phyloP scores from a whole-genome alignment of 2,797 vertebrate species.

The Oreochromis mossambicus region DNA sequence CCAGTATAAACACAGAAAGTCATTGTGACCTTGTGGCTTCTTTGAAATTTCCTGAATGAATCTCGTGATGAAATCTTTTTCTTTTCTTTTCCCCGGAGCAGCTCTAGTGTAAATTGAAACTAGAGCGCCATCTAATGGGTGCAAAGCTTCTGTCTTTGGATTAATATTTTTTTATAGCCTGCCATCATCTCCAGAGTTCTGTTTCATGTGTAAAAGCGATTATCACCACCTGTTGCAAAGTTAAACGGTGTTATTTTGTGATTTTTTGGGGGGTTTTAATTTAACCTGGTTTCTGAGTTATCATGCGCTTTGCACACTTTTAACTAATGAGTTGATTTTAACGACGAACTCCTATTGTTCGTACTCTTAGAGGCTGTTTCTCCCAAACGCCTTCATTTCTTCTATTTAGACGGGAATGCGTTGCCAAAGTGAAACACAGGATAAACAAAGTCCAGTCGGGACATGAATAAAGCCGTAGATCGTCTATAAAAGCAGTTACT shows the following conservation, averaged over 20 bases:
- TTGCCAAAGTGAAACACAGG: background rate
- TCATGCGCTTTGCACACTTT: background rate
- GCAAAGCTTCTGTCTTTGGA: background rate
- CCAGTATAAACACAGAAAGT: background rate
- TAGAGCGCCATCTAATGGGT: slow-evolving; percentile 44
- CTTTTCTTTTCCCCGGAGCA: background rate
- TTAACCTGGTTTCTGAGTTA: background rate
- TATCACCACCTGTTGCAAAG: background rate
- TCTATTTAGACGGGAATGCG: background rate
- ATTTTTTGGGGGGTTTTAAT: background rate
- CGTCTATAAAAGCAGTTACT: background rate
- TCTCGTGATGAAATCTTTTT: background rate
- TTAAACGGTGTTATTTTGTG: background rate
- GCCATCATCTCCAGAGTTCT: background rate
- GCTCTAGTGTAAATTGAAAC: background rate
- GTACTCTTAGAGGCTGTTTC: background rate
- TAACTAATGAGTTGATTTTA: background rate
- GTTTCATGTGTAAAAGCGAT: background rate
- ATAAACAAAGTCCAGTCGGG: slow-evolving; percentile 7
- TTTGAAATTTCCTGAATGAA: background rate
- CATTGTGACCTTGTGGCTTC: background rate
- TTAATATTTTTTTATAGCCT: background rate
- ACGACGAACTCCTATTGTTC: background rate
- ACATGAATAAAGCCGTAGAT: slow-evolving; percentile 12
- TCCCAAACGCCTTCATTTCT: background rate